Percentiles rank a stretch among this genome's conserved stretches.
phyloP scores from a whole-genome alignment of 2,797 vertebrate species.

The Halcyon chelicuti region DNA sequence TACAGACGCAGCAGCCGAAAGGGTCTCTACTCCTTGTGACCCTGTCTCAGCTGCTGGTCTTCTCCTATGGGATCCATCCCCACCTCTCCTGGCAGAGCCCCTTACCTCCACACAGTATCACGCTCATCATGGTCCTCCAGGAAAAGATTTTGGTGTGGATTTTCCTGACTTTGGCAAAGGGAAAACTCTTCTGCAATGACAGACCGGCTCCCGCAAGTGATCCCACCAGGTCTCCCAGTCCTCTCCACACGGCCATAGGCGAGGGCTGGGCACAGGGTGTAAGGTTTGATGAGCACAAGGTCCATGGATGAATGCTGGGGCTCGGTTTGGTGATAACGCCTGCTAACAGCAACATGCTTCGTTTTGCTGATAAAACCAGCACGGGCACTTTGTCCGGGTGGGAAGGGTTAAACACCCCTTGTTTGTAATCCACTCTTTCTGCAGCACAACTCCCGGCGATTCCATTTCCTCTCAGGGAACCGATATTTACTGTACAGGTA shows the following conservation, averaged over 20 bases:
- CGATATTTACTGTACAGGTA: neutral
- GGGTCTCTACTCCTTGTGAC: accelerated
- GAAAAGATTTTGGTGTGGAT: neutral
- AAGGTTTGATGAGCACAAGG: neutral
- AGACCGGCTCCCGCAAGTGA: accelerated
- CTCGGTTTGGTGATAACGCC: accelerated
- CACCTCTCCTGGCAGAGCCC: neutral
- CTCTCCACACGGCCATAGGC: accelerated
- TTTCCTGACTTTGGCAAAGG: neutral
- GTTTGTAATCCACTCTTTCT: accelerated
- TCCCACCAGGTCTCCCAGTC: no score
- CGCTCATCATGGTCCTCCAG: accelerated
- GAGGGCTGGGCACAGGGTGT: neutral
- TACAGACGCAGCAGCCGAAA: neutral
- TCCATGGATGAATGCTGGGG: accelerated
- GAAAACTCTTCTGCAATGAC: neutral
- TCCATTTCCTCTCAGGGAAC: neutral
- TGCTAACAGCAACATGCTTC: neutral
- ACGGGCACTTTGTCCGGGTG: neutral
- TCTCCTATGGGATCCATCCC: neutral
- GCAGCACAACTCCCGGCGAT: neutral
- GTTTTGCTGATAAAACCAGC: neutral
- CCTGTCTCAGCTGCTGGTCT: accelerated
- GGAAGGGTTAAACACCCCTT: neutral
- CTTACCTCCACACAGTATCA: neutral